These are phyloP conservation scores for Holothuria scabra DNA, from an alignment of 53 echinoderm and acorn worm species.

Conservation along the genomic window DNA sequence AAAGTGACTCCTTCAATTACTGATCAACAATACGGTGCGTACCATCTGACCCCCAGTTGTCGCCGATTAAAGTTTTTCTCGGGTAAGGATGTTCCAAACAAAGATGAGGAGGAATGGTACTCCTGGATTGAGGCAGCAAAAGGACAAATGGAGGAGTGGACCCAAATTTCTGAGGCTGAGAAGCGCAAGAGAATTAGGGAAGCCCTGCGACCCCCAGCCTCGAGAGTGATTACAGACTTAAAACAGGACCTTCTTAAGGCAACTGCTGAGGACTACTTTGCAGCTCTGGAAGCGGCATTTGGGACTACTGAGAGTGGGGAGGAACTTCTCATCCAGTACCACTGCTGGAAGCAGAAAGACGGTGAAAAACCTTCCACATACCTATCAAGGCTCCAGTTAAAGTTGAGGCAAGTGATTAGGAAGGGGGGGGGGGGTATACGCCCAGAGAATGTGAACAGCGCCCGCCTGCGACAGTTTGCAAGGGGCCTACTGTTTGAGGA, in stretches of 20 bases:
- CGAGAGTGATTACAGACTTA: slow-evolving; percentile 60
- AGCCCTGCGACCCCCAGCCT: slow-evolving; percentile 55
- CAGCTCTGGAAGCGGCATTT: slow-evolving; percentile 64
- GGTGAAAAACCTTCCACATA: slow-evolving; percentile 50
- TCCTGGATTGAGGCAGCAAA: slow-evolving; percentile 46
- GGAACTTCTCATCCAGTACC: slow-evolving; percentile 60
- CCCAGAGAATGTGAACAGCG: slow-evolving; percentile 1
- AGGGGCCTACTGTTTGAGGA: slow-evolving; percentile 51
- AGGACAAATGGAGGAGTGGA: slow-evolving; percentile 58
- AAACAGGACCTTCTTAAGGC: slow-evolving; percentile 45
- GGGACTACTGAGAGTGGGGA: slow-evolving; percentile 62
- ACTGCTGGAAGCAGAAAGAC: slow-evolving; percentile 41
- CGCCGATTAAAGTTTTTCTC: slow-evolving; percentile 50
- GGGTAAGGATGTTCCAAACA: not conserved
- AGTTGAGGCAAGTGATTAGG: slow-evolving; percentile 44
- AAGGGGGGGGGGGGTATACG: slow-evolving; percentile 43
- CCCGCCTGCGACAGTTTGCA: slow-evolving; percentile 50
- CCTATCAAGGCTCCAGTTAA: slow-evolving; percentile 36
- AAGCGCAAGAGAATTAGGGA: slow-evolving; percentile 49
- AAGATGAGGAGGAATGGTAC: slow-evolving; percentile 46
- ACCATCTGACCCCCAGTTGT: slow-evolving; percentile 14
- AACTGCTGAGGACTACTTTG: slow-evolving; percentile 60
- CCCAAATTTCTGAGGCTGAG: not conserved
- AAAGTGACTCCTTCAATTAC: too few species aligned
- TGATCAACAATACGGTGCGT: too few species aligned